A percentile compares a stretch with the other conserved stretches of the same genome.
These are phyloP conservation scores for Patiria miniata DNA, from an alignment of 35 echinoderm and acorn worm species.

Conservation along the genomic window DNA sequence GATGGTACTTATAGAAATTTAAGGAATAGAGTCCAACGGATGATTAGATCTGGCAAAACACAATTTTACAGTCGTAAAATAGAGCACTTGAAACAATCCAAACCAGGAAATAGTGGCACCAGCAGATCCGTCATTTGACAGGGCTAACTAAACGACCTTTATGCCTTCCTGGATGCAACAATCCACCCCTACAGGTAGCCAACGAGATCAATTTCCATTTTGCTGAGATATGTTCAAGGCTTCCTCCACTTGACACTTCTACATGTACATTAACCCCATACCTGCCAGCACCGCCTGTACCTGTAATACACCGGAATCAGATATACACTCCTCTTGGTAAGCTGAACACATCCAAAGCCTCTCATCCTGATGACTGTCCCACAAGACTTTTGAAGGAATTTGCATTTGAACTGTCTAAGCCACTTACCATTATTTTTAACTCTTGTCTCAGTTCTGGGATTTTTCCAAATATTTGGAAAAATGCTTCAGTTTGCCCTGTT, in stretches of 20 bases:
- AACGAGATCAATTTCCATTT: not conserved
- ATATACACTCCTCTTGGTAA: not conserved
- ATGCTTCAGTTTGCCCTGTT: conserved; percentile 39
- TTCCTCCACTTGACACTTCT: not conserved
- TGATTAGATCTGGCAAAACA: not conserved
- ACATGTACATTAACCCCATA: not conserved
- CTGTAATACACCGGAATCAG: not conserved
- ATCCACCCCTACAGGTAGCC: not conserved
- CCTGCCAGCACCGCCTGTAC: too few species aligned
- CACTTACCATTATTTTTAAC: conserved; percentile 29
- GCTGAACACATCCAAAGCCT: not conserved
- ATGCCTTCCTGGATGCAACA: not conserved
- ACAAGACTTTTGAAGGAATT: conserved; percentile 21
- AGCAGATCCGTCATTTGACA: not conserved
- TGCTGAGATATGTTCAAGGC: not conserved
- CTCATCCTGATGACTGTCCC: not conserved
- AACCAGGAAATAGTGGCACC: conserved; percentile 19
- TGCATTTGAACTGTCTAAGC: conserved; percentile 35
- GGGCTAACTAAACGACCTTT: not conserved
- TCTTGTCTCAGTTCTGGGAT: not conserved
- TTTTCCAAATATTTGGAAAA: conserved; percentile 26
- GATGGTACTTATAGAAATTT: not conserved
- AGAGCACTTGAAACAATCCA: not conserved
- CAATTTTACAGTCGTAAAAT: too few species aligned
- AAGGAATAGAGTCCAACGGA: conserved; percentile 13